Base-by-base conservation (phyloP, 2,113 vertebrate species). In the Heterotis niloticus region DNA sequence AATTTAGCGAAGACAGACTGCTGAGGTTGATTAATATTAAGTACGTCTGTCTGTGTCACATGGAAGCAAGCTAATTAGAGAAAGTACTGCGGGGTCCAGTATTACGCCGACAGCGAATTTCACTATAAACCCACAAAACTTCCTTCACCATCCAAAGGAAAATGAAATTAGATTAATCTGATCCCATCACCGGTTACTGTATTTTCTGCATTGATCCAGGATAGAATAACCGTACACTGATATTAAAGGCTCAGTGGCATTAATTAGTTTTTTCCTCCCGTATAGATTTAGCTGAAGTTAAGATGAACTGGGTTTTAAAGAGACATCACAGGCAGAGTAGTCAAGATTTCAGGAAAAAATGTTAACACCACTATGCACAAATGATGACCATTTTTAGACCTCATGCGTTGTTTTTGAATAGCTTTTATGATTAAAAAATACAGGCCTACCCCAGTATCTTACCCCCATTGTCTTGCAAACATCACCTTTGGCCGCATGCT, bases 11-110 rank as follows among this genome's bases (percentile, higher is more conserved):
- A n/a, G n/a, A n/a, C 34, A 77, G 69, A 56, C 76, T 80, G 79
- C 28, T 51, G 78, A 28, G 18, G 64, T 67, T 82, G 76, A 80
- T 83, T 80, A 80, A 83, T 80, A 75, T 80, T 80, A 75, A 83
- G 79, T 70, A 11, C 75, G 75, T 78, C 69, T 64, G 54, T 78
- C 79, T 73, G 12, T 24, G 76, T 77, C 34, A 78, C 79, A 26
- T 18, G 34, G 65, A 70, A 64, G 71, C 44, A 80, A 75, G 79
- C 56, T 80, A 80, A 83, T 83, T 78, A 80, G 71, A 18, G 66
- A 57, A 54, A 78, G 77, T 44, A 57, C 64, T 20, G 70, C n/a
- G 26, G 29, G 80, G 70, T 80, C 70, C 80, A 65, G 77, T 66
- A 70, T 24, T 78, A 26, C 59, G 69, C 79, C 52, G 23, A 73